Base-by-base conservation (phyloP, 1,140 invertebrate species). In the Trichogramma pretiosum region DNA sequence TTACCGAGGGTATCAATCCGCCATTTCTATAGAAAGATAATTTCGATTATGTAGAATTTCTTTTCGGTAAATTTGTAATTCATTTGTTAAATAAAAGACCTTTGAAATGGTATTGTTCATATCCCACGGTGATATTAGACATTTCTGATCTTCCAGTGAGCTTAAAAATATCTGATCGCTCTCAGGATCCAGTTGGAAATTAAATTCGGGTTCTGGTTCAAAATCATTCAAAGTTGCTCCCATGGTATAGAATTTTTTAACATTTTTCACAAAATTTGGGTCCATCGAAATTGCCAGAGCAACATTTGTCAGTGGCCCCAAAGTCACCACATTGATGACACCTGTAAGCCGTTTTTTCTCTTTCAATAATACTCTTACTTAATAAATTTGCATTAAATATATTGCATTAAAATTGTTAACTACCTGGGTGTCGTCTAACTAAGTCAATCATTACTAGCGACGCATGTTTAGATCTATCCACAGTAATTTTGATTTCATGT, bases 101-200 rank as follows among this genome's bases (percentile, higher is more conserved):
- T 48, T 59, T 28, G 61, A 35, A 21, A 68, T 57, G 7, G 30
- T 3, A 13, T 37, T 32, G 4, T 58, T 55, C 18, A 67, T 60
- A 48, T 79, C 75, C 74, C 69, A 76, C 11, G 77, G 73, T 0
- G 70, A 24, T 22, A 79, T 48, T 26, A 62, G 38, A 17, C 56
- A 50, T 2, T 54, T 56, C 16, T 40, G 52, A 39, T 61, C 61
- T 2, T 49, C 57, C 3, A 60, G 64, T 1, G 54, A 40, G 40
- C 72, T 74, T 0, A 84, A 58, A 5, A 77, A 72, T 18, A 84
- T 74, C n/a, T n/a, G n/a, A 37, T 80, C 77, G 11, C 80, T 75
- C 57, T 81, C 78, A 2, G 82, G 81, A 57, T 85, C 83, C 39
- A 63, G 57, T 14, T 60, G 58, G 54, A 85, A 84, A 63, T 86